Conservation (phyloP, 1,140 invertebrate genomes). For the Glomeris maerens region DNA sequence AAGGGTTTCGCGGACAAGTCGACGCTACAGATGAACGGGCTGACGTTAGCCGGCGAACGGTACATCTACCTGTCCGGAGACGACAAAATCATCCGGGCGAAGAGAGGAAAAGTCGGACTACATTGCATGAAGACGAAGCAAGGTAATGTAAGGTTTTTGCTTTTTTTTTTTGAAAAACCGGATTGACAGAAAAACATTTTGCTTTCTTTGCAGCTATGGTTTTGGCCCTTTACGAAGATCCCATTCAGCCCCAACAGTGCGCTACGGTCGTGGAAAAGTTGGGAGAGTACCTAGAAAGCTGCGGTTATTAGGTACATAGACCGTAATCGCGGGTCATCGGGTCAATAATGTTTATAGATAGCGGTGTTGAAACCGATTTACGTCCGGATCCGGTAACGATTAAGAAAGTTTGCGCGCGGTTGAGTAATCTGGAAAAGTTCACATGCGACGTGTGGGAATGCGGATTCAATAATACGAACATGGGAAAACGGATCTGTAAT, state of each 20-base stretch:
- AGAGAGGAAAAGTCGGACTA: slow-evolving; percentile 75
- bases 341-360: too few relatives aligned
- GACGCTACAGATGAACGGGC: slow-evolving; percentile 46
- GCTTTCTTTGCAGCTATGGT: slow-evolving; percentile 59
- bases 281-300: slow-evolving; percentile 85
- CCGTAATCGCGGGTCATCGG: too few relatives aligned
- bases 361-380: too few relatives aligned
- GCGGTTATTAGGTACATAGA: slow-evolving; percentile 70
- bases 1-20: slow-evolving; percentile 73
- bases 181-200: slow-evolving; percentile 13
- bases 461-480: too few relatives aligned
- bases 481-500: too few relatives aligned
- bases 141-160: slow-evolving; percentile 38
- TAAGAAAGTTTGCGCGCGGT: too few relatives aligned
- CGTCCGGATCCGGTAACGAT: too few relatives aligned
- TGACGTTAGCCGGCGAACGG: slow-evolving; percentile 71
- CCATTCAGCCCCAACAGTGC: slow-evolving; percentile 84
- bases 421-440: too few relatives aligned
- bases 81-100: slow-evolving; percentile 77
- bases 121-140: slow-evolving; percentile 89
- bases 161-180: slow-evolving; percentile 9
- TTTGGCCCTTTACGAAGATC: slow-evolving; percentile 82
- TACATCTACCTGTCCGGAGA: slow-evolving; percentile 86
- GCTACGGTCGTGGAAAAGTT: slow-evolving; percentile 87
- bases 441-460: too few relatives aligned